Base-by-base conservation (phyloP, 2,113 vertebrate species). In the Aramus guarauna region DNA sequence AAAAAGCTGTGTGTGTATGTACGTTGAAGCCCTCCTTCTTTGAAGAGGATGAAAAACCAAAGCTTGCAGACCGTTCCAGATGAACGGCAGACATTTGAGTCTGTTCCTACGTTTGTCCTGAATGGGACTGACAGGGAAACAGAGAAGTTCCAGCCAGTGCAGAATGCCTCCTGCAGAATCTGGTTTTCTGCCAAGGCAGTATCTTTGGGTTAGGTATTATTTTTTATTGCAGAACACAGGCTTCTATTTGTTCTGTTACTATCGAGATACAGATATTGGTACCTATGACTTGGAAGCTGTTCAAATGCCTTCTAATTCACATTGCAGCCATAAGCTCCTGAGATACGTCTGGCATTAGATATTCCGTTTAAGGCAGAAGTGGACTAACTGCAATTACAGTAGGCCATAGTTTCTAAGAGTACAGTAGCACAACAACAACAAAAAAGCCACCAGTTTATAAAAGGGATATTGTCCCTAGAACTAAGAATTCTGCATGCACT, bases 191-290 rank as follows among this genome's bases (percentile, higher is more conserved):
- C 82, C 85, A 81, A 71, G 68, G 37, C 7, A 24, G 26, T 71
- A 56, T 78, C 74, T 93, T 60, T 84, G 48, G 21, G 32, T 92
- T 90, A 88, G 30, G 39, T 74, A 94, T 82, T 68, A 72, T 59
- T 47, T 85, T 94, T 78, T 76, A 82, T 12, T 91, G 69, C 77
- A 90, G 39, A 85, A 79, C 22, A 47, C 0, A 52, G 62, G 19
- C 15, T 78, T 69, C 85, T 55, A 48, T 76, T 88, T 95, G 39
- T 83, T 74, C 64, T 52, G 15, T 39, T 53, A 59, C n/a, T 85
- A 73, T 18, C 0, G 1, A 80, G 85, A 92, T 64, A 62, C 0
- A 82, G 69, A 72, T 79, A 92, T 22, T 13, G n/a, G 12, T 85
- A 79, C 63, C 77, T 80, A 12, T 9, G 82, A 29, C 85, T 74